A percentile compares a stretch with the other conserved stretches of the same genome.
These are phyloP conservation scores for Ceratoteleas bidentatus DNA, from an alignment of 1,140 invertebrate genomes.

Conservation along the genomic window DNA sequence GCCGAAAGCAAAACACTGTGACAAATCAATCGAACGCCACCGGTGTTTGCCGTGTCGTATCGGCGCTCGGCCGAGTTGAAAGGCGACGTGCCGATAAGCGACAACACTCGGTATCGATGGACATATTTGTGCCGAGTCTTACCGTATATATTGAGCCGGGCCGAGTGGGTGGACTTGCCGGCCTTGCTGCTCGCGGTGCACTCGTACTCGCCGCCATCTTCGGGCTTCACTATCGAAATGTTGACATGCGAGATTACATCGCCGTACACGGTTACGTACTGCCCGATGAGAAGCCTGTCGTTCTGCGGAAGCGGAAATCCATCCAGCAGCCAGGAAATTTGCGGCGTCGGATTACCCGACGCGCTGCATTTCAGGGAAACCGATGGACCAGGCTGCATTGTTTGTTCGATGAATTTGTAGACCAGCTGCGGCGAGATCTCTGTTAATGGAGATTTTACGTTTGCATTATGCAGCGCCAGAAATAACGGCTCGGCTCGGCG, in stretches of 20 bases:
- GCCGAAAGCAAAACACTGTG: neutral
- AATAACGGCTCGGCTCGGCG: slow-evolving; percentile 5
- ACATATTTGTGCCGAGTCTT: slow-evolving; percentile 68
- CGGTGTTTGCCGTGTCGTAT: slow-evolving; percentile 8
- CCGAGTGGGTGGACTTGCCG: slow-evolving; percentile 83
- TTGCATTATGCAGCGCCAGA: slow-evolving; percentile 45
- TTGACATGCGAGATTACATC: slow-evolving; percentile 89
- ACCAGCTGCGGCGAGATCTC: slow-evolving; percentile 83
- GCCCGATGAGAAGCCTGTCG: slow-evolving; percentile 85
- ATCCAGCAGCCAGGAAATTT: slow-evolving; percentile 83
- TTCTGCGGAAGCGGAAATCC: slow-evolving; percentile 83
- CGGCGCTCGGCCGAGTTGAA: neutral
- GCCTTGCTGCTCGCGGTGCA: slow-evolving; percentile 86
- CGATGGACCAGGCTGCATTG: slow-evolving; percentile 83
- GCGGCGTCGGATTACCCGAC: slow-evolving; percentile 85
- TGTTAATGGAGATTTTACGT: slow-evolving; percentile 74
- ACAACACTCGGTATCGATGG: slow-evolving; percentile 40
- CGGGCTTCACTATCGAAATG: slow-evolving; percentile 85
- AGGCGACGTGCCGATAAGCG: slow-evolving; percentile 6
- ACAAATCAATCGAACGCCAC: neutral
- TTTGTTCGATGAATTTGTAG: slow-evolving; percentile 84
- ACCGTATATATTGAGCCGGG: slow-evolving; percentile 86
- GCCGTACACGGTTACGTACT: slow-evolving; percentile 85
- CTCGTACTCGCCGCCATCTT: slow-evolving; percentile 88
- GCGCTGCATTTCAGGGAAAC: slow-evolving; percentile 85